Evolutionary conservation across 1,140 invertebrate genomes (phyloP), one percentile per base, ranked within the genome.

Genomic region (Drosophila hydei): DNA sequence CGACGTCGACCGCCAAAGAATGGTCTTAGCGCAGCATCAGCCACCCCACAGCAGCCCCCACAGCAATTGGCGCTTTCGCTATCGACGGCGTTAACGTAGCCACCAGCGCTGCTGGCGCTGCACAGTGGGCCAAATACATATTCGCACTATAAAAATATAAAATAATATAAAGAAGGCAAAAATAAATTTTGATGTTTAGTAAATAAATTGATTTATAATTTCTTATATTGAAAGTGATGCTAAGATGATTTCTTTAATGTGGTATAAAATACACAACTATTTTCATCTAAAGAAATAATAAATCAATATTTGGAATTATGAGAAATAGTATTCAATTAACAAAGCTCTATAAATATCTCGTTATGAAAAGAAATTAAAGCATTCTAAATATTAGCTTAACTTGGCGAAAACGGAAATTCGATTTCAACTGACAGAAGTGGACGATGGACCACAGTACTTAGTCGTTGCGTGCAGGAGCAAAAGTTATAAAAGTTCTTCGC

Each of bases 401-500:
- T 18, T n/a, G 3, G 16, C 33, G 3, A 23, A 54, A 11, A 38
- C 1, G n/a, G 16, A 64, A 25, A 55, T 33, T 38, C 6, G 30
- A 30, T 67, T 59, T 48, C 9, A 12, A 25, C 19, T 9, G 9
- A 3, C 9, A 12, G 23, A 27, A 50, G 3, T 40, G 6, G 30
- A 2, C 30, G 21, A 62, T 48, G 1, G 48, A 52, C 68, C 67
- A 65, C 62, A 47, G 63, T 65, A 43, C 51, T 40, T 43, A 50
- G 54, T 23, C 79, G 72, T 64, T 71, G 72, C 58, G 68, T 50
- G 43, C 62, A 55, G 70, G 62, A 61, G 67, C 60, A 65, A 72
- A 88, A 70, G 67, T 87, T 87, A 87, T 87, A 87, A 87, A 87
- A 81, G 81, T 87, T 87, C 75, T 87, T 87, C 67, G 83, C 81